These are phyloP conservation scores for Euphonia xanthogaster DNA, from an alignment of 2,797 vertebrate genomes.

Conservation along the genomic window DNA sequence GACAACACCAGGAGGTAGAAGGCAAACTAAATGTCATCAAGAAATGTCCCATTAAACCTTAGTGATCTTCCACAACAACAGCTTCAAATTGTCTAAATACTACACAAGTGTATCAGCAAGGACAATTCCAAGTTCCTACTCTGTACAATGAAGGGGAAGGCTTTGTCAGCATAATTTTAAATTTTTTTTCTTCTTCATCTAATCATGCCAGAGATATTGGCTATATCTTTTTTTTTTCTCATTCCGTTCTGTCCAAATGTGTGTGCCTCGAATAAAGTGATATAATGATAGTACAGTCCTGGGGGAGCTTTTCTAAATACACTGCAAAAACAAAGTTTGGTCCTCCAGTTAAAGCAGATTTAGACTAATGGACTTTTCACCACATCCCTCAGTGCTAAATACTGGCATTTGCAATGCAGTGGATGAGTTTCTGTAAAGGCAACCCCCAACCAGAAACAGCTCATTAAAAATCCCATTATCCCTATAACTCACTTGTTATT, in stretches of 20 bases:
- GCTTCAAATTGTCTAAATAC: background rate
- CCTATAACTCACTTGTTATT: constrained; percentile 13
- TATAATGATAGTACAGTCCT: background rate
- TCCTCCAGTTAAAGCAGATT: background rate
- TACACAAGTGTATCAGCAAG: background rate
- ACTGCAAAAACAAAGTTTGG: background rate
- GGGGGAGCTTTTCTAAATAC: background rate
- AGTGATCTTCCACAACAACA: background rate
- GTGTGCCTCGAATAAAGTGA: background rate
- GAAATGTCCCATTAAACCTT: background rate
- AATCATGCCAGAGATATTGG: background rate
- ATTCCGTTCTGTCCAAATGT: accelerated
- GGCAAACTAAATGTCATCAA: background rate
- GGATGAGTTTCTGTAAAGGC: background rate
- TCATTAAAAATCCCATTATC: constrained; percentile 39
- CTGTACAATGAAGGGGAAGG: background rate
- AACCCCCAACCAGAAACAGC: background rate
- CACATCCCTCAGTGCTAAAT: background rate
- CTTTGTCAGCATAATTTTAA: background rate
- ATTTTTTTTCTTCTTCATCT: background rate
- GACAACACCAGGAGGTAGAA: background rate
- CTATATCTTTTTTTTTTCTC: background rate
- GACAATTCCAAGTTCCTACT: background rate
- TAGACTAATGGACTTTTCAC: background rate
- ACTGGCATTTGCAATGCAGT: background rate